Evolutionary conservation across 2,888 invertebrate genomes (phyloP).

Genomic region (Silvanus unidentatus): DNA sequence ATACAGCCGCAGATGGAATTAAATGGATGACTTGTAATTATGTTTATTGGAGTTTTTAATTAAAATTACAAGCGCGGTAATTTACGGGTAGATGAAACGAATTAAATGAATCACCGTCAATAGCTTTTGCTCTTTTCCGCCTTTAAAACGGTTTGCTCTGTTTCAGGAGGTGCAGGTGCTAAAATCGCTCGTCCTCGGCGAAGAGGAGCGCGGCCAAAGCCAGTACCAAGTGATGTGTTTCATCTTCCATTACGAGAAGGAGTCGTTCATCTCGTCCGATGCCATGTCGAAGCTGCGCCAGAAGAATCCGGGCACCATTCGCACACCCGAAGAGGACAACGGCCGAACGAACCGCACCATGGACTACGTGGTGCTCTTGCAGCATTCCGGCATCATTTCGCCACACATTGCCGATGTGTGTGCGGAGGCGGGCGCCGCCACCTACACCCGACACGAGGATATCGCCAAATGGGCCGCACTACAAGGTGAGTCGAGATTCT

Average conservation of each 20-base stretch:
- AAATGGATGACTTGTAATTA: constrained; percentile 4
- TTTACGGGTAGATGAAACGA: neutral
- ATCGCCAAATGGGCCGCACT: constrained; percentile 71
- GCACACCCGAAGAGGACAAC: constrained; percentile 85
- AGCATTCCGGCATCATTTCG: constrained; percentile 63
- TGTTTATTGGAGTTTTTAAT: constrained; percentile 5
- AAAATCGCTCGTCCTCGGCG: constrained; percentile 81
- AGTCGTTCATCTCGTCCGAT: constrained; percentile 92
- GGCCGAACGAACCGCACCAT: constrained; percentile 79
- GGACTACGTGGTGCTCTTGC: constrained; percentile 72
- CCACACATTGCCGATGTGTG: constrained; percentile 72
- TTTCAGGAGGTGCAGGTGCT: constrained; percentile 87
- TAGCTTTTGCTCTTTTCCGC: neutral
- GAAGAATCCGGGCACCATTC: constrained; percentile 50
- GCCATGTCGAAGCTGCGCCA: constrained; percentile 94
- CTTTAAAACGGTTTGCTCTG: neutral
- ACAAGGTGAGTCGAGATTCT: constrained; percentile 54
- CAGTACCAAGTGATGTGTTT: constrained; percentile 89
- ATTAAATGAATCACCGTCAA: neutral
- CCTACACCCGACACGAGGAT: constrained; percentile 73
- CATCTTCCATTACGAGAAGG: constrained; percentile 81
- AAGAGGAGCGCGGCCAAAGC: constrained; percentile 86
- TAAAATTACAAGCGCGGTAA: neutral
- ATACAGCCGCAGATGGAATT: neutral
- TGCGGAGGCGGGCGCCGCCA: constrained; percentile 67